phyloP scores from a whole-genome alignment of 2,113 vertebrate genomes.

The Percopsis transmontana region DNA sequence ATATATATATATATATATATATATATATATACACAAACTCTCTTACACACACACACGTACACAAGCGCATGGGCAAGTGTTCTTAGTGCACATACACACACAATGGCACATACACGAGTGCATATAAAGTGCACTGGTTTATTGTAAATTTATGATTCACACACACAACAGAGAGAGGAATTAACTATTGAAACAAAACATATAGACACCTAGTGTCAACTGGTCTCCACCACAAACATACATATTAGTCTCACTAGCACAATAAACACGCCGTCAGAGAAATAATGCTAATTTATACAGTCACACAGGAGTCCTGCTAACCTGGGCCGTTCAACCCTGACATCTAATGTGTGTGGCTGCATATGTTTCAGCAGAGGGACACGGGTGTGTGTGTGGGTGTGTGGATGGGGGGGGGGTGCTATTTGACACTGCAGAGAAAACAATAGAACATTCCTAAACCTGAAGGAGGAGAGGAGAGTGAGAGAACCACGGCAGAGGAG shows the following conservation, averaged over 20 bases:
- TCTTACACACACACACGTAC: background rate
- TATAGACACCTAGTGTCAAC: too few relatives aligned
- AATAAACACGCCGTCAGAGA: too few relatives aligned
- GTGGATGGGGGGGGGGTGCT: background rate
- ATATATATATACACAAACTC: conserved; percentile 8
- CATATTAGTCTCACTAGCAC: too few relatives aligned
- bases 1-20: background rate
- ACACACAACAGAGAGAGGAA: background rate
- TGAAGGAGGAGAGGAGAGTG: background rate
- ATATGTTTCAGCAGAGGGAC: background rate
- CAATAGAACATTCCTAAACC: conserved; percentile 13
- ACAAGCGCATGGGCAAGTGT: background rate
- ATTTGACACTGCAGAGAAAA: background rate
- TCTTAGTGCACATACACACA: background rate
- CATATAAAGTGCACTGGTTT: too few relatives aligned
- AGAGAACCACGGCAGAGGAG: background rate
- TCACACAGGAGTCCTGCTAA: too few relatives aligned
- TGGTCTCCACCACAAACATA: too few relatives aligned
- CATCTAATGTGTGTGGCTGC: background rate
- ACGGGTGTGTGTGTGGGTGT: background rate
- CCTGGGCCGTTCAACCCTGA: too few relatives aligned
- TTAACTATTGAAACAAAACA: too few relatives aligned
- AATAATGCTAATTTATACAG: too few relatives aligned
- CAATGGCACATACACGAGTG: background rate
- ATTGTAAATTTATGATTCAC: too few relatives aligned